Conservation (phyloP, 2,113 vertebrate species). For the Polyodon spathula region DNA sequence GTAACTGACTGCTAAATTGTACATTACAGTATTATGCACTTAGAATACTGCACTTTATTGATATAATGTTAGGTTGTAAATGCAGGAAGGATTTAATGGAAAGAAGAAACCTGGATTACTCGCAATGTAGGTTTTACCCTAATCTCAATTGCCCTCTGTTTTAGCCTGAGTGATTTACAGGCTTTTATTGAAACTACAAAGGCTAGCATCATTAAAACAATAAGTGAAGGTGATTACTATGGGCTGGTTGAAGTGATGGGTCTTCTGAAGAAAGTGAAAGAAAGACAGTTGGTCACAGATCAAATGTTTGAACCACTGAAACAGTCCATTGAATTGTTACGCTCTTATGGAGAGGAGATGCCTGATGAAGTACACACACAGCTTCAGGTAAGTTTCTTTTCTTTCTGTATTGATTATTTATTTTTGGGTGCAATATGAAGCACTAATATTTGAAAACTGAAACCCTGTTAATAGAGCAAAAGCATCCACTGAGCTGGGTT, state of each 20-base stretch:
- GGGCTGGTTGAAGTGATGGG: constrained; percentile 53
- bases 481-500: too few relatives aligned
- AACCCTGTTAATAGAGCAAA: too few relatives aligned
- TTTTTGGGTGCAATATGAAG: too few relatives aligned
- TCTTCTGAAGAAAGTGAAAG: constrained; percentile 47
- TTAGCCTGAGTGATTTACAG: constrained; percentile 45
- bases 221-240: constrained; percentile 49
- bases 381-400: constrained; percentile 36
- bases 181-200: constrained; percentile 40
- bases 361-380: constrained; percentile 43
- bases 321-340: constrained; percentile 50
- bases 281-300: constrained; percentile 38
- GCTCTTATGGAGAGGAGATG: constrained; percentile 48
- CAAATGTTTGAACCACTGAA: constrained; percentile 56
- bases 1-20: too few relatives aligned
- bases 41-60: too few relatives aligned
- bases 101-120: too few relatives aligned
- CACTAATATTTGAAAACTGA: too few relatives aligned
- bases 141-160: not conserved
- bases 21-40: too few relatives aligned
- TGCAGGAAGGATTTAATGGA: too few relatives aligned
- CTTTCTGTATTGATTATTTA: too few relatives aligned
- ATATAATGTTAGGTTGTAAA: too few relatives aligned
- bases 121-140: not conserved
- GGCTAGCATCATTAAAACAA: constrained; percentile 27